Conservation (phyloP, 1,140 invertebrate genomes). For the Drosophila lowei region DNA sequence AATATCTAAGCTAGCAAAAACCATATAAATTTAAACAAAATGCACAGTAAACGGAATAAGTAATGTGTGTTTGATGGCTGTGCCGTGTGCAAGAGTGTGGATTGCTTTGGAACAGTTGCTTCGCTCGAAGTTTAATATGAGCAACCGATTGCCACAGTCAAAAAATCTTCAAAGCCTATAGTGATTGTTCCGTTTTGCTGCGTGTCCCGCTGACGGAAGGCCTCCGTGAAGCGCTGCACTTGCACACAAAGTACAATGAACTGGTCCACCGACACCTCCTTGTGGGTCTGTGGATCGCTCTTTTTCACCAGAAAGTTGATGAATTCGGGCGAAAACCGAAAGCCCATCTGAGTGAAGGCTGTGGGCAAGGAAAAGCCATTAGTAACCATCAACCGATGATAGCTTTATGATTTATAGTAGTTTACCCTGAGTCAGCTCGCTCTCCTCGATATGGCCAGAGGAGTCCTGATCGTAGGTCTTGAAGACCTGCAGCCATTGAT, state of each 20-base stretch:
- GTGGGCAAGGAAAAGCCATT: constrained; percentile 62
- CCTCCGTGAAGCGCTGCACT: constrained; percentile 93
- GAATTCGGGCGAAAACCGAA: constrained; percentile 91
- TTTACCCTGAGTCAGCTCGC: constrained; percentile 90
- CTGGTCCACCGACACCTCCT: constrained; percentile 91
- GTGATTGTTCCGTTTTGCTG: constrained; percentile 90
- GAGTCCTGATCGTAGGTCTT: constrained; percentile 91
- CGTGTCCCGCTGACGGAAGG: constrained; percentile 89
- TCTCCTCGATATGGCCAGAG: constrained; percentile 92
- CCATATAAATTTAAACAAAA: constrained; percentile 47
- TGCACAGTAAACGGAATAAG: constrained; percentile 55
- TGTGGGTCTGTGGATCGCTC: constrained; percentile 86
- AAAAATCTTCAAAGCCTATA: constrained; percentile 93
- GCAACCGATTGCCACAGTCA: constrained; percentile 89
- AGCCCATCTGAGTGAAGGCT: constrained; percentile 95
- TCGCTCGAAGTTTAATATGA: constrained; percentile 84
- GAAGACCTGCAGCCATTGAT: constrained; percentile 93
- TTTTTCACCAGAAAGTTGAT: constrained; percentile 88
- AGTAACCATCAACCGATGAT: background rate
- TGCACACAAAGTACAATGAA: constrained; percentile 95
- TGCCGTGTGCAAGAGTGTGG: constrained; percentile 14
- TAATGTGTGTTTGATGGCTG: constrained; percentile 24
- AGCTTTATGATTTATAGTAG: background rate
- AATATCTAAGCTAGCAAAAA: constrained; percentile 37
- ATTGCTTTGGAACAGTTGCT: constrained; percentile 3